phyloP scores from a whole-genome alignment of 1,140 invertebrate genomes.

The Pseudomyrmex sp. region DNA sequence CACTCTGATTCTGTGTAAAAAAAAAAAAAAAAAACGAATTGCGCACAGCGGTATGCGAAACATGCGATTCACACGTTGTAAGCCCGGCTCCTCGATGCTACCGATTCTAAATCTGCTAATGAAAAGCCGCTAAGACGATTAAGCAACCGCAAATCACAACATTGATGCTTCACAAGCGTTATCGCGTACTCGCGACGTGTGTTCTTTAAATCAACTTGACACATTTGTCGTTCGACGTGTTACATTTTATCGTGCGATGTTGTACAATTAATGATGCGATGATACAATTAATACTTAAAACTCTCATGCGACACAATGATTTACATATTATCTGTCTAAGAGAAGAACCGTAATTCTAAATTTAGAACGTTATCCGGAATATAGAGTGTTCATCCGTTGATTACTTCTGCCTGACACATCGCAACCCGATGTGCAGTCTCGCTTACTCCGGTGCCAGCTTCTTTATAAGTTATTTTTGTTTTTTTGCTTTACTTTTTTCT shows the following conservation, averaged over 20 bases:
- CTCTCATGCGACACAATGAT: not conserved
- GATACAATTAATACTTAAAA: not conserved
- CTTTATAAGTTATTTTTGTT: too few relatives aligned
- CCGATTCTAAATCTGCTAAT: not conserved
- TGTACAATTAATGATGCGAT: too few relatives aligned
- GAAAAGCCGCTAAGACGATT: not conserved
- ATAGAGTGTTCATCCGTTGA: slow-evolving; percentile 1
- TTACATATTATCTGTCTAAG: not conserved
- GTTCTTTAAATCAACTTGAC: not conserved
- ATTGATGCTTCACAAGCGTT: not conserved
- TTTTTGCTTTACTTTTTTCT: too few relatives aligned
- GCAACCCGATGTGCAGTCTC: slow-evolving; percentile 25
- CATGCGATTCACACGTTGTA: not conserved
- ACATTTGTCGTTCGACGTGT: not conserved
- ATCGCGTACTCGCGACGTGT: not conserved
- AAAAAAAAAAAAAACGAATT: not conserved
- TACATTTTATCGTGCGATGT: too few relatives aligned
- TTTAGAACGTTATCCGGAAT: slow-evolving; percentile 40
- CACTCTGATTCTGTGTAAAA: not conserved
- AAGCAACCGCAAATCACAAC: not conserved
- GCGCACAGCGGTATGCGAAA: not conserved
- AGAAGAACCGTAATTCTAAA: not conserved
- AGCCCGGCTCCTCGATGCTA: too few relatives aligned
- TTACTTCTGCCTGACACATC: slow-evolving; percentile 16
- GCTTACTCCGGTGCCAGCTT: not conserved